Conservation (phyloP, 2,888 invertebrate species). For the Amphipoea oculea region DNA sequence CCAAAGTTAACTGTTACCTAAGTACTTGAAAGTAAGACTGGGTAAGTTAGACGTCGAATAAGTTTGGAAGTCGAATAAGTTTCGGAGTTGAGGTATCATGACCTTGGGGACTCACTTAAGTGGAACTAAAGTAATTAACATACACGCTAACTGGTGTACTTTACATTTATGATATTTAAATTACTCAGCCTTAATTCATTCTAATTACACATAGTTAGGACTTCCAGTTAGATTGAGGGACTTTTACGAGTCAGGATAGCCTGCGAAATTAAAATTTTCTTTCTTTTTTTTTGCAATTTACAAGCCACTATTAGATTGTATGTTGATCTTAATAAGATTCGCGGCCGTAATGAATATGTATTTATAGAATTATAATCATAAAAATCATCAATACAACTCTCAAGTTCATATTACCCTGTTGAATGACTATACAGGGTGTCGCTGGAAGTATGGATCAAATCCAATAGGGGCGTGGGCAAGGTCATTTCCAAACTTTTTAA, state of each 20-base stretch:
- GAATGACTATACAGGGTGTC: not conserved
- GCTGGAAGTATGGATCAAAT: too few relatives aligned
- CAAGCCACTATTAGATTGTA: not conserved
- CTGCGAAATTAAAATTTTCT: not conserved
- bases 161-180: conserved; percentile 7
- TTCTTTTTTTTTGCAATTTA: not conserved
- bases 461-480: too few relatives aligned
- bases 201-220: not conserved
- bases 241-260: not conserved
- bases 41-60: conserved; percentile 19
- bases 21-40: conserved; percentile 53
- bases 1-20: conserved; percentile 30
- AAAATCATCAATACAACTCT: not conserved
- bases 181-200: not conserved
- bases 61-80: conserved; percentile 39
- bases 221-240: not conserved
- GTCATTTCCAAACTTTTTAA: too few relatives aligned
- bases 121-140: conserved; percentile 16
- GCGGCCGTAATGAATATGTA: not conserved
- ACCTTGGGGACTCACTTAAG: conserved; percentile 16
- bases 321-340: not conserved
- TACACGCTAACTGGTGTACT: conserved; percentile 2
- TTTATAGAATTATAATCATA: not conserved
- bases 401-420: not conserved
- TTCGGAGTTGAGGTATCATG: not conserved